Percentiles rank a stretch among this genome's conserved stretches.
Evolutionary conservation across 1,140 invertebrate species (phyloP).

Genomic region (Drosophila ananassae): DNA sequence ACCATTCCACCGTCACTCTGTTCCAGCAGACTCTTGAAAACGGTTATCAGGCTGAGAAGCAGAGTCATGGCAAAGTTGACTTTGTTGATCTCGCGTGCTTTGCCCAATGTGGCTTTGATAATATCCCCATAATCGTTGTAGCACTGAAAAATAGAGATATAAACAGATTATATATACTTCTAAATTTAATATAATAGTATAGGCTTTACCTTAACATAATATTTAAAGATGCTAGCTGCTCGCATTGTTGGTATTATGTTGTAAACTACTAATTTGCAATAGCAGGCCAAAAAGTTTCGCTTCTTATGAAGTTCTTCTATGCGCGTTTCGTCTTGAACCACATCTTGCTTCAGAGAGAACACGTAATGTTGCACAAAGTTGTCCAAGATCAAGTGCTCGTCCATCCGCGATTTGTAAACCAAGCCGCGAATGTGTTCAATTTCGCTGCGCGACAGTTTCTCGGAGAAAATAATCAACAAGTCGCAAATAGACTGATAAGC

Average conservation of each 20-base stretch:
- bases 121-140: constrained; percentile 99
- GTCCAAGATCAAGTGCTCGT: constrained; percentile 93
- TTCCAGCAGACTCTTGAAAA: constrained; percentile 74
- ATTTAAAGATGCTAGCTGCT: constrained; percentile 97
- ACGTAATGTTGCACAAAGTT: constrained; percentile 97
- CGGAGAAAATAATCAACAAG: constrained; percentile 96
- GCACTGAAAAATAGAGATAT: constrained; percentile 86
- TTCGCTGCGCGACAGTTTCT: constrained; percentile 88
- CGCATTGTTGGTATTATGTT: constrained; percentile 97
- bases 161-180: neutral
- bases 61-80: constrained; percentile 97
- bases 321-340: constrained; percentile 94
- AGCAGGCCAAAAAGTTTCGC: constrained; percentile 97
- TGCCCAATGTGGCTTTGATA: constrained; percentile 98
- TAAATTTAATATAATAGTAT: neutral
- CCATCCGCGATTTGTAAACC: constrained; percentile 92
- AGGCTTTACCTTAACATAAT: constrained; percentile 94
- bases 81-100: constrained; percentile 99
- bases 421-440: constrained; percentile 89
- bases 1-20: constrained; percentile 65
- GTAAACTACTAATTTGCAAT: constrained; percentile 99
- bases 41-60: constrained; percentile 88
- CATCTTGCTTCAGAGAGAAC: constrained; percentile 86
- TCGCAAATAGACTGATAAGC: constrained; percentile 98
- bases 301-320: constrained; percentile 98